Evolutionary conservation across 1,140 invertebrate genomes (phyloP).

Genomic region (Subanguina moxae): DNA sequence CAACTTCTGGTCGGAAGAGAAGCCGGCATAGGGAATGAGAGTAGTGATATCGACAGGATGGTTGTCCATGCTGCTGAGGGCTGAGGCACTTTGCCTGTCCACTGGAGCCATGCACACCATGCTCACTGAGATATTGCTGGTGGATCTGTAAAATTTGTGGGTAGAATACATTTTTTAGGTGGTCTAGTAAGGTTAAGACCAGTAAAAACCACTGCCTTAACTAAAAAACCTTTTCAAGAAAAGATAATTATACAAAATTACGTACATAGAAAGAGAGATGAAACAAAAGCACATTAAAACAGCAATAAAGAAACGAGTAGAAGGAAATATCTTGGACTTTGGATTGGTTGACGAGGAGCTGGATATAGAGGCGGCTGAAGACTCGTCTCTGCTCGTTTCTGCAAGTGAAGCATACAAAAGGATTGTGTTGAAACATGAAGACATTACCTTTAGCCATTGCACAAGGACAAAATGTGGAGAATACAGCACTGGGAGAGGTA

Average conservation of each 20-base stretch:
- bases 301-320: constrained; percentile 54
- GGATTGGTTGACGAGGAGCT: constrained; percentile 7
- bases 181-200: neutral
- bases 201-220: neutral
- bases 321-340: constrained; percentile 54
- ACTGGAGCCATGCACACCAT: constrained; percentile 38
- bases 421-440: no score
- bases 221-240: neutral
- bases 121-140: constrained; percentile 30
- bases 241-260: neutral
- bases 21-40: neutral
- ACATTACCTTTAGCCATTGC: neutral
- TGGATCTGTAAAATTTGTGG: constrained; percentile 23
- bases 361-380: constrained; percentile 8
- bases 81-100: neutral
- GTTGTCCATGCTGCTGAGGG: constrained; percentile 24
- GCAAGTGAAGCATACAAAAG: no score
- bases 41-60: constrained; percentile 9
- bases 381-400: neutral
- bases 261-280: constrained; percentile 44
- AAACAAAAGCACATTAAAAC: constrained; percentile 55
- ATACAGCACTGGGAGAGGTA: neutral
- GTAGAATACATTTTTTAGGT: no score
- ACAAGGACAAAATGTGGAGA: constrained; percentile 2
- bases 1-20: neutral